A percentile compares a stretch with the other conserved stretches of the same genome.
phyloP scores from a whole-genome alignment of 2,888 invertebrate genomes.

The Selenia dentaria region DNA sequence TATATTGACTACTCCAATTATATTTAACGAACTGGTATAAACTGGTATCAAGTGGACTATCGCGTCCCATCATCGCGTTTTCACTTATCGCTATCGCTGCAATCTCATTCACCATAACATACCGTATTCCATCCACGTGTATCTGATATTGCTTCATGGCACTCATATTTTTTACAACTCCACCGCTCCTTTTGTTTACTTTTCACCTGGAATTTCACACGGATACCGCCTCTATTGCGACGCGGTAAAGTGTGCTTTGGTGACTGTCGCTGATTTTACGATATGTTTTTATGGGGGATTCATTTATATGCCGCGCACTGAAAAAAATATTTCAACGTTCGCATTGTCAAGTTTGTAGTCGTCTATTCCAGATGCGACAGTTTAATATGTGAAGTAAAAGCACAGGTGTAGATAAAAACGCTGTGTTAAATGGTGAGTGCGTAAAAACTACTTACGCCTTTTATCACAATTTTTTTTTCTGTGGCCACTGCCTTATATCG shows the following conservation, averaged over 20 bases:
- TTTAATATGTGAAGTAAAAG: constrained; percentile 27
- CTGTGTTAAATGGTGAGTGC: background rate
- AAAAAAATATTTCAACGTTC: constrained; percentile 33
- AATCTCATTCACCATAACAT: constrained; percentile 17
- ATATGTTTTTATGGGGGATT: constrained; percentile 43
- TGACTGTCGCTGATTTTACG: constrained; percentile 40
- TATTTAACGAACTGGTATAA: background rate
- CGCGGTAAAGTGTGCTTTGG: constrained; percentile 5
- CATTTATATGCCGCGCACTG: constrained; percentile 42
- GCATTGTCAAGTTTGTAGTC: constrained; percentile 34
- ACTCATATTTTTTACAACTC: constrained; percentile 50
- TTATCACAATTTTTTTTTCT: background rate
- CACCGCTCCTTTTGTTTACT: constrained; percentile 33
- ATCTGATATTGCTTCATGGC: constrained; percentile 48
- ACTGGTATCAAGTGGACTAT: background rate
- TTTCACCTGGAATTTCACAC: constrained; percentile 4
- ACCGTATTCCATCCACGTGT: constrained; percentile 45
- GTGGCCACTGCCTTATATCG: too few relatives aligned
- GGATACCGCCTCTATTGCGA: constrained; percentile 23
- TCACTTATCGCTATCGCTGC: constrained; percentile 28
- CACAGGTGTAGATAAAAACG: constrained; percentile 16
- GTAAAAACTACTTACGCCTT: background rate
- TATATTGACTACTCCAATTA: too few relatives aligned
- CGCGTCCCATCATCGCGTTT: constrained; percentile 5
- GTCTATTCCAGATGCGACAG: constrained; percentile 17